A percentile compares a stretch with the other conserved stretches of the same genome.
These are phyloP conservation scores for Magallana ariakensis DNA, from an alignment of 1,140 invertebrate genomes.

Conservation along the genomic window DNA sequence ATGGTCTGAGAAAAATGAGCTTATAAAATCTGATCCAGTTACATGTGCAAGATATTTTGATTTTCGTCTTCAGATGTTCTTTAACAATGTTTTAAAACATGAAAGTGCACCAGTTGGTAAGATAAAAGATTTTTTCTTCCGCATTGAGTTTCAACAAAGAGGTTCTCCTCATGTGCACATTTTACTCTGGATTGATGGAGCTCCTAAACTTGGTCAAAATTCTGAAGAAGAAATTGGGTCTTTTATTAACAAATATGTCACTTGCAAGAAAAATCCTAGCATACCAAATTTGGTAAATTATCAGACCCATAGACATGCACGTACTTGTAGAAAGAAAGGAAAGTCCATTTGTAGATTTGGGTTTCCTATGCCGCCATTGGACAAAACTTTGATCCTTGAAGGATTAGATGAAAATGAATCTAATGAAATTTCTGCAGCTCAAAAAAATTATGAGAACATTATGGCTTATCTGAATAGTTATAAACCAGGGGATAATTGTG, in stretches of 20 bases:
- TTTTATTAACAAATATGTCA: constrained; percentile 54
- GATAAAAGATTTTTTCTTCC: constrained; percentile 15
- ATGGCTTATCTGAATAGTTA: not conserved
- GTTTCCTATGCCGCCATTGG: constrained; percentile 60
- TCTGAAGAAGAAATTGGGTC: constrained; percentile 1
- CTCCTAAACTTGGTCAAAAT: constrained; percentile 42
- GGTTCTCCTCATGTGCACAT: constrained; percentile 34
- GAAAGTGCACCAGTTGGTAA: not conserved
- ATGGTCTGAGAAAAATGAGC: constrained; percentile 51
- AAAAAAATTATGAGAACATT: no score
- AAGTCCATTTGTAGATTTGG: constrained; percentile 61
- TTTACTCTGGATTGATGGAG: not conserved
- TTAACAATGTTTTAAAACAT: not conserved
- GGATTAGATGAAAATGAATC: no score
- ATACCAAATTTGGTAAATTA: constrained; percentile 44
- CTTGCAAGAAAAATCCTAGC: constrained; percentile 38
- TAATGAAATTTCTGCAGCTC: no score
- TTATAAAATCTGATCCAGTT: constrained; percentile 56
- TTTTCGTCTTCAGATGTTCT: constrained; percentile 45
- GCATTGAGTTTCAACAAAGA: not conserved
- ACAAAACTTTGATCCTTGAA: constrained; percentile 53
- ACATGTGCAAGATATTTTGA: constrained; percentile 58
- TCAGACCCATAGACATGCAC: constrained; percentile 60
- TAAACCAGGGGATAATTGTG: not conserved
- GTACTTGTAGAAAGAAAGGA: constrained; percentile 57